These are phyloP conservation scores for Rhadinocentrus ornatus DNA, from an alignment of 2,797 vertebrate species.

Conservation along the genomic window DNA sequence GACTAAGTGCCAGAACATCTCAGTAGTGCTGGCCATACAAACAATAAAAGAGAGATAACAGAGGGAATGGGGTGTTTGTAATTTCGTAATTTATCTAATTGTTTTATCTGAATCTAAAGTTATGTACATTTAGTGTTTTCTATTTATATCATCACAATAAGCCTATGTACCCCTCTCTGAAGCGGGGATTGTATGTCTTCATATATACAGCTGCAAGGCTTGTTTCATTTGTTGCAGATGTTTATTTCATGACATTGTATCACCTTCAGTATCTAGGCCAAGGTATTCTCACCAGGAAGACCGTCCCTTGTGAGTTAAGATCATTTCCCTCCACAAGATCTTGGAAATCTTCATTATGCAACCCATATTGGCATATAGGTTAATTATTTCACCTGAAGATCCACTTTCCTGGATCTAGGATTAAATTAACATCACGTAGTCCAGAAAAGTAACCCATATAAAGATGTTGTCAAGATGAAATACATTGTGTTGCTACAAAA, in stretches of 20 bases:
- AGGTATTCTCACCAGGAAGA: conserved; percentile 45
- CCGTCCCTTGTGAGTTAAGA: conserved; percentile 43
- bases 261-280: conserved; percentile 69
- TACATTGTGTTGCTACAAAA: neutral
- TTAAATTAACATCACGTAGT: neutral
- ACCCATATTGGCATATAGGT: conserved; percentile 10
- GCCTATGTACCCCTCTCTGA: neutral
- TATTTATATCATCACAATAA: neutral
- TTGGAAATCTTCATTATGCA: conserved; percentile 36
- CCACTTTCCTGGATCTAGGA: neutral
- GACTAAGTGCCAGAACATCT: conserved; percentile 21
- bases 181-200: neutral
- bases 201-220: neutral
- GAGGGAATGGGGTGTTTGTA: neutral
- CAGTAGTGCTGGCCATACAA: conserved; percentile 7
- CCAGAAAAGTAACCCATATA: neutral
- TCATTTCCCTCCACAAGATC: conserved; percentile 25
- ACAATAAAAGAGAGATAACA: neutral
- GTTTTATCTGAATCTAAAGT: neutral
- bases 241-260: conserved; percentile 32
- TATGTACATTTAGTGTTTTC: neutral
- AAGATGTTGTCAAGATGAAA: neutral
- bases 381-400: conserved; percentile 25
- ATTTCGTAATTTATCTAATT: neutral
- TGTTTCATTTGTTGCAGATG: conserved; percentile 11